These are phyloP conservation scores for Leucoptera coffeella DNA, from an alignment of 2,888 invertebrate genomes.

Conservation along the genomic window DNA sequence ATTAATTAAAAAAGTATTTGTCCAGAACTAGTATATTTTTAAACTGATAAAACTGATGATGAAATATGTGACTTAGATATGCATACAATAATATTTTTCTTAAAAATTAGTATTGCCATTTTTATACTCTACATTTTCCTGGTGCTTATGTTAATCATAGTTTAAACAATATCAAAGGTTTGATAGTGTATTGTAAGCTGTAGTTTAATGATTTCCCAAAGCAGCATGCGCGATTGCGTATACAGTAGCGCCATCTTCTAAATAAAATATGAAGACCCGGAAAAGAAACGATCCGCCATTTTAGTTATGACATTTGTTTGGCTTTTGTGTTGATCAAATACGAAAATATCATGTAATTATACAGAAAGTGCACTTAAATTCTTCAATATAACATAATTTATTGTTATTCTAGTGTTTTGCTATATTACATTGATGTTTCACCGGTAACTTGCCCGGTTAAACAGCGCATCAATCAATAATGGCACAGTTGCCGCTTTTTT, in stretches of 20 bases:
- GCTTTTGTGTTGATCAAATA: constrained; percentile 40
- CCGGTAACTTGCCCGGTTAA: constrained; percentile 14
- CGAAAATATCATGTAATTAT: constrained; percentile 28
- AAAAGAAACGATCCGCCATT: constrained; percentile 46
- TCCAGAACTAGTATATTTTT: too few species aligned
- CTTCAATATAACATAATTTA: too few species aligned
- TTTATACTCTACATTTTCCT: too few species aligned
- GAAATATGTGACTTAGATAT: too few species aligned
- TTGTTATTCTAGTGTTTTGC: constrained; percentile 11
- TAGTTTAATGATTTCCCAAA: too few species aligned
- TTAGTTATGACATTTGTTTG: constrained; percentile 55
- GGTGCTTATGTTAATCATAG: too few species aligned
- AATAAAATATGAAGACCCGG: constrained; percentile 12
- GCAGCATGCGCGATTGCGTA: constrained; percentile 44
- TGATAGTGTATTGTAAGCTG: too few species aligned
- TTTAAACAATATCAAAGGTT: too few species aligned
- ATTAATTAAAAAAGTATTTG: too few species aligned
- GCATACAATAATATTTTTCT: too few species aligned
- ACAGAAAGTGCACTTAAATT: constrained; percentile 13
- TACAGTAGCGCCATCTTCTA: constrained; percentile 26
- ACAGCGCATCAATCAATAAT: constrained; percentile 39
- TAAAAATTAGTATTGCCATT: too few species aligned
- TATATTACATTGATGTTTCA: constrained; percentile 14
- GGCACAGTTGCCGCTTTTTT: constrained; percentile 39
- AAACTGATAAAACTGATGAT: too few species aligned